Percentiles rank a stretch among this genome's conserved stretches.
Evolutionary conservation across 92 coral and sea anemone genomes (phyloP).

Genomic region (Zoanthus gigantus): DNA sequence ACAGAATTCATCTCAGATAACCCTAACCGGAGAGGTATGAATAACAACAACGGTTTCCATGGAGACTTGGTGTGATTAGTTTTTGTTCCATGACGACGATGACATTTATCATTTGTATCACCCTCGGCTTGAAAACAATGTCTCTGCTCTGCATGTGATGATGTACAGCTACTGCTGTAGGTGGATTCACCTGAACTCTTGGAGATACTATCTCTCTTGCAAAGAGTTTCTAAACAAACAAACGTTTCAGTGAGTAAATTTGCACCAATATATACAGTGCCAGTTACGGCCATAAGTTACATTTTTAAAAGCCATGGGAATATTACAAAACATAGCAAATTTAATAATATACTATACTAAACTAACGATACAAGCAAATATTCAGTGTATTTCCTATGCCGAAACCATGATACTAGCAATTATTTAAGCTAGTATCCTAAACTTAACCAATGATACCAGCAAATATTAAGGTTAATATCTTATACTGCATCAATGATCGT

Average conservation of each 20-base stretch:
- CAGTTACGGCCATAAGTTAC: no score
- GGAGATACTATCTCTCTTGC: slow-evolving; percentile 63
- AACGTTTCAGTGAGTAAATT: background rate
- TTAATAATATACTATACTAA: no score
- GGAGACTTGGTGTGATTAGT: background rate
- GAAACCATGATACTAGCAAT: no score
- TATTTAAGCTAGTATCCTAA: no score
- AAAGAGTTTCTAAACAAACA: slow-evolving; percentile 63
- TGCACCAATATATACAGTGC: background rate
- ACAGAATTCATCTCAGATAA: slow-evolving; percentile 93
- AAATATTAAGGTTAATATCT: no score
- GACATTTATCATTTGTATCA: background rate
- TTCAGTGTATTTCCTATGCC: no score
- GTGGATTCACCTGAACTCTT: slow-evolving; percentile 73
- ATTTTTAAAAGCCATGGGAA: no score
- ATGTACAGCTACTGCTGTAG: slow-evolving; percentile 66
- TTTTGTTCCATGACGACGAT: slow-evolving; percentile 34
- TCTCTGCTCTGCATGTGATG: slow-evolving; percentile 50
- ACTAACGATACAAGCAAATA: no score
- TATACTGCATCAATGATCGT: no score
- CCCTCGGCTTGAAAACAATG: background rate
- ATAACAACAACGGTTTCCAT: slow-evolving; percentile 93
- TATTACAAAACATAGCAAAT: no score
- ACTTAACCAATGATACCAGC: no score
- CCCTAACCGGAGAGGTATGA: slow-evolving; percentile 93